Evolutionary conservation across 2,888 invertebrate genomes (phyloP), one percentile per base, ranked within the genome.

Genomic region (Allophyes oxyacanthae): DNA sequence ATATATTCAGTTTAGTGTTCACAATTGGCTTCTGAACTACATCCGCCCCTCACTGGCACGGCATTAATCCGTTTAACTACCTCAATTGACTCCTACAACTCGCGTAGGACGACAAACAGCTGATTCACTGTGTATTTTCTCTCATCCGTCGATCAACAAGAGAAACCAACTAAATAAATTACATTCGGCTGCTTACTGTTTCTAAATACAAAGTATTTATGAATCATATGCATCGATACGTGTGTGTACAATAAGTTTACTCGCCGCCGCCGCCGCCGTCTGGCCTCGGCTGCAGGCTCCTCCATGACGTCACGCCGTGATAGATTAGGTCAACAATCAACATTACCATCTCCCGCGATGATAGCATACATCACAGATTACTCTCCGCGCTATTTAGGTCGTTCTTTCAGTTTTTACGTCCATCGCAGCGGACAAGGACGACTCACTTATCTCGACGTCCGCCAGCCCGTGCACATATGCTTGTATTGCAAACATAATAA

Each of bases 271-370:
- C 51, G 59, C 50, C 50, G 66, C 72, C 69, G 83, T 79, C 82
- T 85, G 84, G 79, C 84, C 83, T 83, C 80, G 79, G 48, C 44
- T 75, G 79, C 79, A 63, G 58, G 50, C 64, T 72, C 69, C 51
- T 56, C 64, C 44, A 52, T 83, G 84, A 83, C 84, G 83, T 86
- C 85, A 84, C 72, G 72, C 82, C 72, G 72, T 83, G 80, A 85
- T 83, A 82, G 79, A 86, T 84, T 84, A 78, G 78, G 80, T 83
- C 82, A 84, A 86, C 80, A 81, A 79, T 75, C 74, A 79, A 75
- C 72, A 75, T 72, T 68, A 69, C 61, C 75, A 72, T 77, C 72
- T 79, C 62, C 56, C 43, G 45, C 68, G 57, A 65, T 75, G 72
- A 77, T 79, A 74, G 58, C 56, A 51, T 26, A 67, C 63, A 70